Evolutionary conservation across 2,113 vertebrate genomes (phyloP).

Genomic region (Chelonoidis abingdonii): DNA sequence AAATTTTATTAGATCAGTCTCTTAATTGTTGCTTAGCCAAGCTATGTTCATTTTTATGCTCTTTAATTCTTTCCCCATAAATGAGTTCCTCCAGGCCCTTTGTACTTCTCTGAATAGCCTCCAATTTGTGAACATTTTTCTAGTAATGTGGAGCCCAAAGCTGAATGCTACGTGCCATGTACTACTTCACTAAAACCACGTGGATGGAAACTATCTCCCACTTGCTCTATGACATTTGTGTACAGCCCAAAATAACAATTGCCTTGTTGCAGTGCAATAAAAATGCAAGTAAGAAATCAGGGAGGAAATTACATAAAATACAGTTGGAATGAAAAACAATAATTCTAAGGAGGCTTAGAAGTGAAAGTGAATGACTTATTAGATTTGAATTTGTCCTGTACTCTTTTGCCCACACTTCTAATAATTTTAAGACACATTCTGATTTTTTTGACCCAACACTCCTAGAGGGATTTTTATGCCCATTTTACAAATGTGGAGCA

Average conservation of each 20-base stretch:
- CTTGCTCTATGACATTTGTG: neutral
- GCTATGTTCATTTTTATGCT: neutral
- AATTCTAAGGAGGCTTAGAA: neutral
- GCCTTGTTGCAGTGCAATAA: neutral
- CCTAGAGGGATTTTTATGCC: neutral
- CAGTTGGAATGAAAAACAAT: neutral
- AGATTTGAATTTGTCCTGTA: neutral
- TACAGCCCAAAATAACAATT: neutral
- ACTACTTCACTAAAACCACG: neutral
- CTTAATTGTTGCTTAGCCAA: accelerated
- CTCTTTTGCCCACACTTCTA: neutral
- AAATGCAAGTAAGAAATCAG: neutral
- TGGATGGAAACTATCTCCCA: neutral
- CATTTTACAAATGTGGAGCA: neutral
- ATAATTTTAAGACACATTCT: neutral
- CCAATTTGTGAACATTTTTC: neutral
- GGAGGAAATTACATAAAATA: neutral
- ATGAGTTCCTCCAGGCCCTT: accelerated
- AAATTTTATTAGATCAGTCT: neutral
- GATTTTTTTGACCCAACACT: neutral
- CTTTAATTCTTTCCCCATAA: neutral
- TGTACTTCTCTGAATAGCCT: neutral
- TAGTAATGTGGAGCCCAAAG: neutral
- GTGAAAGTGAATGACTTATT: neutral
- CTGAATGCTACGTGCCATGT: neutral